Evolutionary conservation across 2,888 invertebrate species (phyloP).

Genomic region (Archips xylosteana): DNA sequence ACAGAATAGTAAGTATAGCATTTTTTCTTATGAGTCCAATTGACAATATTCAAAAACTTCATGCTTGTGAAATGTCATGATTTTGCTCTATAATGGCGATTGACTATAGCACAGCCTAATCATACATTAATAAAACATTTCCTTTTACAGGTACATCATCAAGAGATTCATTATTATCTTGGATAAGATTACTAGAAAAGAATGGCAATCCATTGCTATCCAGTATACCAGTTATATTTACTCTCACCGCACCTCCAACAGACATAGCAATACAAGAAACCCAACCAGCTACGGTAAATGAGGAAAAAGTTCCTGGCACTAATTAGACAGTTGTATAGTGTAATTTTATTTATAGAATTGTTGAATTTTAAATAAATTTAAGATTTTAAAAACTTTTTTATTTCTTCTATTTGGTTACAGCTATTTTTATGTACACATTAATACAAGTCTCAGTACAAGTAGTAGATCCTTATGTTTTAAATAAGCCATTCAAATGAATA

Average conservation of each 20-base stretch:
- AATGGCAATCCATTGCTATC: constrained; percentile 90
- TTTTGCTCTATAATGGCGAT: no score
- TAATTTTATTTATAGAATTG: constrained; percentile 5
- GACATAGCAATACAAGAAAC: constrained; percentile 71
- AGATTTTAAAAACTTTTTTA: constrained; percentile 6
- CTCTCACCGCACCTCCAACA: constrained; percentile 87
- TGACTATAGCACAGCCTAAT: no score
- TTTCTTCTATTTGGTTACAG: neutral
- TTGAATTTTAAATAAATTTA: constrained; percentile 21
- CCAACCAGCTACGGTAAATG: constrained; percentile 57
- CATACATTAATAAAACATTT: no score
- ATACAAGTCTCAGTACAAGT: neutral
- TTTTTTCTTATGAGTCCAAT: no score
- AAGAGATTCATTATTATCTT: constrained; percentile 96
- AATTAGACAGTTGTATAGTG: constrained; percentile 18
- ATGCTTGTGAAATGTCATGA: no score
- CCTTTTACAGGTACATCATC: constrained; percentile 90
- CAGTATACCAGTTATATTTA: constrained; percentile 94
- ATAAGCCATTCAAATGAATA: neutral
- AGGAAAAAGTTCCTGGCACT: constrained; percentile 44
- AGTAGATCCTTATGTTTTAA: neutral
- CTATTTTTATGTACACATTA: neutral
- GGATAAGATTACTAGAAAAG: constrained; percentile 93
- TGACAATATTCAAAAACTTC: no score
- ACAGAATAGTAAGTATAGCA: no score